phyloP scores from a whole-genome alignment of 2,113 vertebrate genomes.

The Larimichthys crocea region DNA sequence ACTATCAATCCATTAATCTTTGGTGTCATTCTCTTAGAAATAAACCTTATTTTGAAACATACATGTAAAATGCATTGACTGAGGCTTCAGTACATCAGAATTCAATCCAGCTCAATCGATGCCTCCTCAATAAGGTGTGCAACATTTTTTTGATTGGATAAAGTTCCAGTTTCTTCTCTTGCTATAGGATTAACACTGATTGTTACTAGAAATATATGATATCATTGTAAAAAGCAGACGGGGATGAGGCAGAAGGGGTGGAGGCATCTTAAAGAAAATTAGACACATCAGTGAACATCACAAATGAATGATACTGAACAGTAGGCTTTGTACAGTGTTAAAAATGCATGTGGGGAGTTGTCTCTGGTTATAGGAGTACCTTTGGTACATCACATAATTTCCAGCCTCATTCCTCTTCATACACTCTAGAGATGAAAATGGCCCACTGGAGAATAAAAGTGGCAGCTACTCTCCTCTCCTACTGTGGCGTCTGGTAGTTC shows the following conservation, averaged over 20 bases:
- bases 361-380: background rate
- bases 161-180: background rate
- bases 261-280: background rate
- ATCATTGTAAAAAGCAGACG: background rate
- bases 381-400: constrained; percentile 11
- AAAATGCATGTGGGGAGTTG: background rate
- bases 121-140: too few species aligned
- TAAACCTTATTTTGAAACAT: background rate
- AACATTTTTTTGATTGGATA: background rate
- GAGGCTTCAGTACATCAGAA: background rate
- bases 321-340: background rate
- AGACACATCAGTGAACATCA: background rate
- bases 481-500: constrained; percentile 56
- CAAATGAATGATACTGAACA: background rate
- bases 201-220: background rate
- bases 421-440: constrained; percentile 20
- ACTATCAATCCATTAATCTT: too few species aligned
- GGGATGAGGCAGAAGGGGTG: background rate
- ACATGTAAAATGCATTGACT: background rate
- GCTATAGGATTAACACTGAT: background rate
- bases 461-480: constrained; percentile 29
- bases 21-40: background rate
- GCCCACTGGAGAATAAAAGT: constrained; percentile 12
- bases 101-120: too few species aligned
- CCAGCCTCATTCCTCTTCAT: constrained; percentile 16